Conservation (phyloP, 2,888 invertebrate species). For the Hetaerina titia region DNA sequence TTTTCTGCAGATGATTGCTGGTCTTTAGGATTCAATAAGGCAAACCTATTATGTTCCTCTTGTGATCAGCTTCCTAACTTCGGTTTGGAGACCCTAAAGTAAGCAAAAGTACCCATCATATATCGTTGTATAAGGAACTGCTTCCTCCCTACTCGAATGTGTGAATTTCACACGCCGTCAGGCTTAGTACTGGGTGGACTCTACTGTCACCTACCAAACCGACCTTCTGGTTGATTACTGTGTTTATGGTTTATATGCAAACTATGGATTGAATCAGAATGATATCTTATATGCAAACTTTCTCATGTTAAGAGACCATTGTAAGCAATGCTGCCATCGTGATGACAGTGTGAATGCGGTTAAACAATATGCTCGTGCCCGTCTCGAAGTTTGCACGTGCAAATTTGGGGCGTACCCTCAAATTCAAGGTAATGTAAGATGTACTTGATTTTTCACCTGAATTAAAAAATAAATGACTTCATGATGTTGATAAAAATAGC, state of each 20-base stretch:
- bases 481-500: background rate
- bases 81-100: slow-evolving; percentile 83
- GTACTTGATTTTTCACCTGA: background rate
- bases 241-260: no score
- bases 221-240: no score
- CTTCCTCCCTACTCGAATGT: no score
- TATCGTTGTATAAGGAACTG: no score
- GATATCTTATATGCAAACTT: slow-evolving; percentile 2
- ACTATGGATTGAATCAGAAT: no score
- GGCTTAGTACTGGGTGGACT: no score
- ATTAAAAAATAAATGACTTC: background rate
- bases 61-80: slow-evolving; percentile 91
- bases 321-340: slow-evolving; percentile 89
- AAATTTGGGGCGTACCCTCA: slow-evolving; percentile 99
- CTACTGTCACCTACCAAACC: no score
- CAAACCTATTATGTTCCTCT: slow-evolving; percentile 91
- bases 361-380: slow-evolving; percentile 93
- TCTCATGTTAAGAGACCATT: slow-evolving; percentile 80
- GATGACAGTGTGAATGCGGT: slow-evolving; percentile 83
- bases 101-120: slow-evolving; percentile 72
- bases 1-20: slow-evolving; percentile 91
- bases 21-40: slow-evolving; percentile 90
- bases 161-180: no score
- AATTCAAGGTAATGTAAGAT: slow-evolving; percentile 84
- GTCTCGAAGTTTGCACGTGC: slow-evolving; percentile 98